Conservation (phyloP, 2,888 invertebrate genomes). For the Eulithis testata region DNA sequence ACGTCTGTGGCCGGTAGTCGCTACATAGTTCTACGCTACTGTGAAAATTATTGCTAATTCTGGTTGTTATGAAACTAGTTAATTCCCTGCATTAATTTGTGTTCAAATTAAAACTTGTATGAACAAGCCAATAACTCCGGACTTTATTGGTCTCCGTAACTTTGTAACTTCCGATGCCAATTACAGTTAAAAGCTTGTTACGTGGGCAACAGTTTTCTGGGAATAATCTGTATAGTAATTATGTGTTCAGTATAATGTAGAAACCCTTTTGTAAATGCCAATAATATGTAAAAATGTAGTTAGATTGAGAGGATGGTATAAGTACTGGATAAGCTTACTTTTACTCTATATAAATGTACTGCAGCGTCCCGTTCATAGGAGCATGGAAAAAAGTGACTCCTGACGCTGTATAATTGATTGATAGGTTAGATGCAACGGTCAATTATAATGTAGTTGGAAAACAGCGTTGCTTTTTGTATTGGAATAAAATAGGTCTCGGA, state of each 20-base stretch:
- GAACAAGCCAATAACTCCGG: slow-evolving; percentile 12
- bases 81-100: slow-evolving; percentile 5
- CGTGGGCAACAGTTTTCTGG: background rate
- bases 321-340: too few species aligned
- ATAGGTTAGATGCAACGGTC: too few species aligned
- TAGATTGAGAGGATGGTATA: too few species aligned
- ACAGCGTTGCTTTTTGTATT: background rate
- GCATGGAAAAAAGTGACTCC: too few species aligned
- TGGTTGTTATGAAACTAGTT: slow-evolving; percentile 2
- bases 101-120: slow-evolving; percentile 37
- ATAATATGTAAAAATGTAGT: background rate
- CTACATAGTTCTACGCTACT: background rate
- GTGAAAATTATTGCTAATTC: background rate
- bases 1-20: too few species aligned
- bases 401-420: too few species aligned
- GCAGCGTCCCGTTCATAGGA: too few species aligned
- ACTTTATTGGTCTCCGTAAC: slow-evolving; percentile 31
- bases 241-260: too few species aligned
- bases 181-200: slow-evolving; percentile 24
- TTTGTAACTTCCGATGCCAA: slow-evolving; percentile 31
- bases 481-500: too few species aligned
- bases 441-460: background rate
- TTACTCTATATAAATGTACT: too few species aligned
- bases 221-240: too few species aligned
- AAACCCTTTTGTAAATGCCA: too few species aligned